These are phyloP conservation scores for Calcarius lapponicus DNA, from an alignment of 2,797 vertebrate species.

Conservation along the genomic window DNA sequence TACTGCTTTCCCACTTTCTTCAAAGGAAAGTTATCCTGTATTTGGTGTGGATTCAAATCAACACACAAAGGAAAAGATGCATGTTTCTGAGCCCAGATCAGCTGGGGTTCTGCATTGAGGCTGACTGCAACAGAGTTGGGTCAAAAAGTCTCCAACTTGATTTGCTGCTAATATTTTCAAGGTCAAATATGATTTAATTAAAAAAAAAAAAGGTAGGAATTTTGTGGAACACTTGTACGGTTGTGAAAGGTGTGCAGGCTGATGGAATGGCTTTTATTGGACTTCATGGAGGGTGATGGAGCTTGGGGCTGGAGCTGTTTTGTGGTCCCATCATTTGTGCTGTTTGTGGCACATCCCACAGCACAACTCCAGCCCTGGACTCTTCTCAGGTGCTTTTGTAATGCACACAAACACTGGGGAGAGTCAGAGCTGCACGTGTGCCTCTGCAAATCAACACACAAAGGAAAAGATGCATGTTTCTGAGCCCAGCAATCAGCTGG, in stretches of 20 bases:
- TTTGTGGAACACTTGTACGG: neutral
- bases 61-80: conserved; percentile 13
- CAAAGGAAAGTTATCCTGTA: conserved; percentile 29
- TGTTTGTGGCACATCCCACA: fast-evolving
- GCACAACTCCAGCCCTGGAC: fast-evolving
- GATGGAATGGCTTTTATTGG: neutral
- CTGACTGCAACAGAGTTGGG: neutral
- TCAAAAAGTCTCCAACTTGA: neutral
- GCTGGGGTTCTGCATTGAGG: neutral
- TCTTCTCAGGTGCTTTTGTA: neutral
- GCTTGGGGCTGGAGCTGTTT: fast-evolving
- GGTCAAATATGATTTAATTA: neutral
- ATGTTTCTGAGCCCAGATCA: neutral
- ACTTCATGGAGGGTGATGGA: neutral
- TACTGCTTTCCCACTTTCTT: conserved; percentile 55
- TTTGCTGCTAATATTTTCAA: neutral
- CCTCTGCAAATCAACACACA: conserved; percentile 21
- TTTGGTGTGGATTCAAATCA: conserved; percentile 50
- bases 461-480: neutral
- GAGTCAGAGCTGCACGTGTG: fast-evolving
- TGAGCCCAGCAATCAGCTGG: neutral
- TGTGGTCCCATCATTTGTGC: fast-evolving
- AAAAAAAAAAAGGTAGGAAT: neutral
- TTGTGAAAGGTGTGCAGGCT: neutral
- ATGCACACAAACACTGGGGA: neutral